Conservation (phyloP, 2,113 vertebrate species). For the Syrrhaptes paradoxus region DNA sequence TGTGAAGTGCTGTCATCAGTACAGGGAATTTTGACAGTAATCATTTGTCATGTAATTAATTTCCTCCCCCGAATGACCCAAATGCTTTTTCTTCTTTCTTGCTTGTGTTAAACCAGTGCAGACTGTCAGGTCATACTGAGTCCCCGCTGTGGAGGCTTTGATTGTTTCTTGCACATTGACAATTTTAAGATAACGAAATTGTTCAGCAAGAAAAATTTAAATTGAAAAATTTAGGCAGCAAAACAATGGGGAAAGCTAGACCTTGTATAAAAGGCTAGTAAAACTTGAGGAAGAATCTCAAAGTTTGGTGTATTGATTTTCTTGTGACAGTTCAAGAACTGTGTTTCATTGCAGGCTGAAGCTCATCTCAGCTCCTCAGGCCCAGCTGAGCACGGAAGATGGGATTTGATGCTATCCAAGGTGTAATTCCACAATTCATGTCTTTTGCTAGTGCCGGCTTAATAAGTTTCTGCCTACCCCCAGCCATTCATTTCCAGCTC, state of each 20-base stretch:
- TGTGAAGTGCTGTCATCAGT: background rate
- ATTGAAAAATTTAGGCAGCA: background rate
- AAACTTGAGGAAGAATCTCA: background rate
- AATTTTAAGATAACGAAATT: background rate
- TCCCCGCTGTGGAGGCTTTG: background rate
- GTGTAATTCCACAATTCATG: conserved; percentile 44
- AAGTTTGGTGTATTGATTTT: conserved; percentile 30
- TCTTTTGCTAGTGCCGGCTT: background rate
- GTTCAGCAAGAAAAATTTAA: background rate
- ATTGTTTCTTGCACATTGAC: background rate
- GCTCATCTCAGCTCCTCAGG: conserved; percentile 12
- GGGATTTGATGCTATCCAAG: conserved; percentile 37
- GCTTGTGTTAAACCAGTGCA: background rate
- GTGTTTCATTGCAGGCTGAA: conserved; percentile 32
- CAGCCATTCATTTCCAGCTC: conserved; percentile 53
- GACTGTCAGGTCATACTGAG: background rate
- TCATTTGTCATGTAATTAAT: background rate
- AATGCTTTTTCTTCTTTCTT: background rate
- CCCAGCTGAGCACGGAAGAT: conserved; percentile 56
- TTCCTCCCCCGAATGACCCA: background rate
- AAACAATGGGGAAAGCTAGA: background rate
- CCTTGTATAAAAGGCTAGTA: background rate
- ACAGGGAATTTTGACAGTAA: background rate
- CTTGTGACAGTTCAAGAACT: background rate
- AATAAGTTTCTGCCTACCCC: conserved; percentile 16